Base-by-base conservation (phyloP, 1,140 invertebrate species). In the Zophobas morio region DNA sequence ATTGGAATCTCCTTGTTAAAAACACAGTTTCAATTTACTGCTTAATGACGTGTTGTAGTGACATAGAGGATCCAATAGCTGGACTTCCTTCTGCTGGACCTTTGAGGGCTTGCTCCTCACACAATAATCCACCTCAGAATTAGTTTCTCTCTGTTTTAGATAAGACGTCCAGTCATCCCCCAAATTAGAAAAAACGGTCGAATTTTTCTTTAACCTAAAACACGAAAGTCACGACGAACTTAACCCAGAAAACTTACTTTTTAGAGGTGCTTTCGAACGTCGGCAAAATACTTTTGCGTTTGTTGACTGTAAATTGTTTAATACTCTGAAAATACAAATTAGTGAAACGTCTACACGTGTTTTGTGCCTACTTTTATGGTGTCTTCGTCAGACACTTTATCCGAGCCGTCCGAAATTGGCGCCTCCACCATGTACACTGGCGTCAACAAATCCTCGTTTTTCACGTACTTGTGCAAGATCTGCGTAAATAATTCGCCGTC, bases 1-100 rank as follows among this genome's bases (percentile, higher is more conserved):
- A 36, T 53, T 40, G 4, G 39, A 35, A 60, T 71, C 63, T 3
- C 6, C 20, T 60, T 73, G 2, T 79, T 72, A 87, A 87, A 40
- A 6, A 53, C 3, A 53, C 2, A 5, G 42, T 84, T 75, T 6
- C 73, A 78, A 81, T 79, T 84, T 71, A 86, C 81, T 81, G 81
- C 85, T 63, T 84, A 86, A 51, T 74, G 74, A 88, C 56, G 85
- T 86, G 60, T 86, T 86, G 54, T 84, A 85, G 76, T 86, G 81
- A 77, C 83, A 86, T 70, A 84, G 80, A 39, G 84, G 84, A 72
- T 85, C 83, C 20, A 85, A 40, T 4, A 84, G 57, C 63, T 81
- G 81, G 6, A 79, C 37, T 42, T 37, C n/a, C 3, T 66, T 39
- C 32, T 66, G 40, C 39, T 42, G 37, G 5, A 42, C 60, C 20